Base-by-base conservation (phyloP, 2,797 vertebrate genomes). In the Melanotaenia trifasciata region DNA sequence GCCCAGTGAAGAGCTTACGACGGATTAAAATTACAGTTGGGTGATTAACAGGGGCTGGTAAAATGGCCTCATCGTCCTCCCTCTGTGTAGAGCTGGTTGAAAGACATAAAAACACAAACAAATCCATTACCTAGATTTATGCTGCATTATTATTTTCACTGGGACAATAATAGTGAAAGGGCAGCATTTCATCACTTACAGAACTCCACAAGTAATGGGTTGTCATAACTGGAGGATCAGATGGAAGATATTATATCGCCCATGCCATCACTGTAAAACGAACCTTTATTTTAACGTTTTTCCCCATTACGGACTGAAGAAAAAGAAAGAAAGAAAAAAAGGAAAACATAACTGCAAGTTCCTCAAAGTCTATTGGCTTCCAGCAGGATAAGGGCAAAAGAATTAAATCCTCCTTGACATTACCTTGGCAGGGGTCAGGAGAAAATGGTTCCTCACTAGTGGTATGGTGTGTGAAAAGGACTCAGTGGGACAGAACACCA, bases 101-200 rank as follows among this genome's bases (percentile, higher is more conserved):
- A 80, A 89, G 72, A 83, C 73, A 87, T 89, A 69, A 86, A 90
- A 90, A 89, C 74, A 87, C 77, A 92, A 93, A 90, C 88, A 94
- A 89, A 92, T 90, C 87, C 88, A 91, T 92, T 90, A 90, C 68
- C 30, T 47, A 84, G 90, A 93, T 92, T 91, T 86, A 92, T 87
- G 65, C 73, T 4, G 77, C 70, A 79, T 89, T 91, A 89, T 90
- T 86, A 79, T 91, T 90, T 84, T 86, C 73, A 76, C 62, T 1
- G 58, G 78, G 78, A 89, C 80, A 82, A 85, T 89, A 90, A 88
- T 84, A 82, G 86, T 67, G 65, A 91, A 89, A 89, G 88, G 88
- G 85, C 90, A 85, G 83, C 76, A 61, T 87, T 93, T 83, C 83
- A 93, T 93, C 89, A 91, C 51, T 32, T 84, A 83, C 79, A 80